Conservation (phyloP, 2,113 vertebrate species). For the Sander vitreus region DNA sequence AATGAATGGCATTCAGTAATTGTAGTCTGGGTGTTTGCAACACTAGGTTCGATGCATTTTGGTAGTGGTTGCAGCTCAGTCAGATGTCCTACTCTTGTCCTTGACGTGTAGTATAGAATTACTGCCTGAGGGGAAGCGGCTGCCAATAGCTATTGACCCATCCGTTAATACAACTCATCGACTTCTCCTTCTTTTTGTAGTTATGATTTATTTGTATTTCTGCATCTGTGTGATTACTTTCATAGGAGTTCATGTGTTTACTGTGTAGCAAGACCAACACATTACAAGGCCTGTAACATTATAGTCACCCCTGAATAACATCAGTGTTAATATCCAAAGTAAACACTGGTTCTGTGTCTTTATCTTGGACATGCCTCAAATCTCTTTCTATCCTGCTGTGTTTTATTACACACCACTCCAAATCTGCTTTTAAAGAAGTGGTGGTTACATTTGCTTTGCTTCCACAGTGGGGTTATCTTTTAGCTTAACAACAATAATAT, state of each 20-base stretch:
- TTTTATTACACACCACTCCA: slow-evolving; percentile 21
- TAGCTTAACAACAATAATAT: not conserved
- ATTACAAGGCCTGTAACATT: not conserved
- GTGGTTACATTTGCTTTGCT: not conserved
- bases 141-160: slow-evolving; percentile 47
- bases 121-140: slow-evolving; percentile 46
- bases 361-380: slow-evolving; percentile 25
- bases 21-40: slow-evolving; percentile 14
- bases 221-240: not conserved
- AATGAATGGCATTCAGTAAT: slow-evolving; percentile 8
- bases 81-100: slow-evolving; percentile 50
- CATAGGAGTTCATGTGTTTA: not conserved
- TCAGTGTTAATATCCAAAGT: slow-evolving; percentile 12
- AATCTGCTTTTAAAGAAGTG: not conserved
- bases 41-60: slow-evolving; percentile 14
- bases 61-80: slow-evolving; percentile 17
- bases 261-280: not conserved
- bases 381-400: slow-evolving; percentile 1
- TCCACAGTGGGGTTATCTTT: not conserved
- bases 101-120: slow-evolving; percentile 59
- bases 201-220: not conserved
- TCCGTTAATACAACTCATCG: slow-evolving; percentile 2
- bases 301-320: not conserved
- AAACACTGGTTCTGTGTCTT: slow-evolving; percentile 21
- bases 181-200: slow-evolving; percentile 14